Evolutionary conservation across 2,888 invertebrate species (phyloP), one percentile per base, ranked within the genome.

Genomic region (Acrobasis repandana): DNA sequence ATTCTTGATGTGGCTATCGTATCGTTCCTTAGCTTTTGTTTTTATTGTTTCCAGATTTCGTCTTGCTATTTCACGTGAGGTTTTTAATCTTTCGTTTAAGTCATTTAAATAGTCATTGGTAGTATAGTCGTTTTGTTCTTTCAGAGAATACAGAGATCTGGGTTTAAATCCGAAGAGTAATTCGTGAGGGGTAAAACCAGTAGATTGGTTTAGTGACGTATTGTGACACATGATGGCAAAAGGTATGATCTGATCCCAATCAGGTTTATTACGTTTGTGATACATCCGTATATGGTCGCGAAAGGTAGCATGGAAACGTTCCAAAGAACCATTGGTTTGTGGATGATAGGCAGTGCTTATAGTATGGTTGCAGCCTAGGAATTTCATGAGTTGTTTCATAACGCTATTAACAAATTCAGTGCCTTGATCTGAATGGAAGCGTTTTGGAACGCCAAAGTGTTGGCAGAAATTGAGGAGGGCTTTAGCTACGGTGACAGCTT

Each of bases 391-490:
- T 64, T 80, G 74, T 71, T 77, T 79, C 3, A 77, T 58, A 0
- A 72, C 54, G 9, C 60, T 67, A 56, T 77, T 79, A 15, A 71
- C 64, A 48, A 78, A 79, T 67, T 77, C 76, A 1, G 71, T 70
- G 9, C 76, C 79, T 72, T 77, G 76, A 52, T 77, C 76, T 0
- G 77, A 77, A 57, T 76, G 80, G 20, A 78, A 75, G 9, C 77
- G 60, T 62, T 74, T 75, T 1, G 76, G 77, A 3, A 77, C 65
- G 10, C 76, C 76, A 46, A 67, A 78, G 38, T 79, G 75, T 72
- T 77, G 76, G 38, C 75, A 79, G 57, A 77, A 78, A 16, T 64
- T 51, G 0, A 79, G 33, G 16, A 78, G 51, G 33, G n/a, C n/a
- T n/a, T n/a, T n/a, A n/a, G n/a, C n/a, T n/a, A n/a, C n/a, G n/a